phyloP scores from a whole-genome alignment of 2,113 vertebrate species.

The Cervus canadensis region DNA sequence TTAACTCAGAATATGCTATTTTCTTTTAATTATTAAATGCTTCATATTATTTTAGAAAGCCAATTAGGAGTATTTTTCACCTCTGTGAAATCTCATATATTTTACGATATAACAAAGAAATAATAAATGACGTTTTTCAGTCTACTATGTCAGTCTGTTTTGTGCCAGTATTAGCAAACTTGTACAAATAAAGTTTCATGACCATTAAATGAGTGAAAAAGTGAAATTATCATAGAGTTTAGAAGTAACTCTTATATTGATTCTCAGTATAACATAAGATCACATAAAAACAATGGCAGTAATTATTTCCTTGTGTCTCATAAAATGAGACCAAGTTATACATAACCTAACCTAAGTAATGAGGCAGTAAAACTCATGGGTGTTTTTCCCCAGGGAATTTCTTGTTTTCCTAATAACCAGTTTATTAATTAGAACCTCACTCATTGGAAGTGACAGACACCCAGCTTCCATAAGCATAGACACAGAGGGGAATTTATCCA shows the following conservation, averaged over 20 bases:
- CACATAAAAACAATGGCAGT: background rate
- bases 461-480: background rate
- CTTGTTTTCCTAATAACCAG: background rate
- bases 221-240: slow-evolving; percentile 10
- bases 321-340: slow-evolving; percentile 23
- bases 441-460: background rate
- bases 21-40: background rate
- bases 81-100: background rate
- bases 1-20: background rate
- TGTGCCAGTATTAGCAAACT: background rate
- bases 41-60: background rate
- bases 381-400: background rate
- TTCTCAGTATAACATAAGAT: background rate
- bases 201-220: background rate
- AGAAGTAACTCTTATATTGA: slow-evolving; percentile 19
- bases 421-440: background rate
- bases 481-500: rapidly evolving
- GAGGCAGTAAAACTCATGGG: slow-evolving; percentile 1
- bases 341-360: background rate
- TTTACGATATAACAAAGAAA: background rate
- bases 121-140: background rate
- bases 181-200: slow-evolving; percentile 7
- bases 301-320: slow-evolving; percentile 23
- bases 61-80: background rate
- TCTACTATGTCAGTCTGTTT: background rate